These are phyloP conservation scores for Drosophila chauvacae DNA, from an alignment of 1,140 invertebrate species.

Conservation along the genomic window DNA sequence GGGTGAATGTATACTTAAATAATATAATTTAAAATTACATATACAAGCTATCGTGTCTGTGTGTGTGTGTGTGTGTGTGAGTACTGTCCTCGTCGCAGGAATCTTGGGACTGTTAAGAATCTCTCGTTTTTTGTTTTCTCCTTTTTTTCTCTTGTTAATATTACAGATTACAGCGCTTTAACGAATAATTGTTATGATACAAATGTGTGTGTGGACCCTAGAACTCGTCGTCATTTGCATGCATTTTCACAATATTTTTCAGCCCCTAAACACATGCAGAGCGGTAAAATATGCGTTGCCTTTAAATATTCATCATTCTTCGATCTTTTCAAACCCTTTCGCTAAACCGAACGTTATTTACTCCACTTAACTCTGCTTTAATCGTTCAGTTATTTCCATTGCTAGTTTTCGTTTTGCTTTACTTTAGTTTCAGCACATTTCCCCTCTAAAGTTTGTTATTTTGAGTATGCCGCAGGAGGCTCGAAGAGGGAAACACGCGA, in stretches of 20 bases:
- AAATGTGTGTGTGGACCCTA: conserved; percentile 40
- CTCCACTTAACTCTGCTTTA: not conserved
- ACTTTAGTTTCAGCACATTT: conserved; percentile 5
- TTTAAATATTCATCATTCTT: not conserved
- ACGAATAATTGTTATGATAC: conserved; percentile 49
- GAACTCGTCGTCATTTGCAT: conserved; percentile 9
- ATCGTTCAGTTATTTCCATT: conserved; percentile 5
- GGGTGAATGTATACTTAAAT: conserved; percentile 59
- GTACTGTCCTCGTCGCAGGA: conserved; percentile 12
- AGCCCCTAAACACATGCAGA: conserved; percentile 14
- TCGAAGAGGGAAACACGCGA: conserved; percentile 18
- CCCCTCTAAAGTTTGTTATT: conserved; percentile 4
- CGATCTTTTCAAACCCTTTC: conserved; percentile 10
- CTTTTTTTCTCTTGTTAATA: conserved; percentile 20
- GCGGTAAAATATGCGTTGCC: not conserved
- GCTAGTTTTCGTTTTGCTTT: conserved; percentile 11
- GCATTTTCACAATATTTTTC: not conserved
- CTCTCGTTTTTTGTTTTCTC: conserved; percentile 20
- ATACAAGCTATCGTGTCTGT: conserved; percentile 57
- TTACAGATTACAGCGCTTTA: conserved; percentile 41
- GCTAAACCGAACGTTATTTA: conserved; percentile 18
- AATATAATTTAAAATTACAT: conserved; percentile 78
- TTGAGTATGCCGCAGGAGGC: conserved; percentile 39
- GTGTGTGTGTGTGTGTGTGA: conserved; percentile 25
- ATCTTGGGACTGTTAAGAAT: conserved; percentile 35